phyloP scores from a whole-genome alignment of 2,113 vertebrate species.

The Nothocercus julius region DNA sequence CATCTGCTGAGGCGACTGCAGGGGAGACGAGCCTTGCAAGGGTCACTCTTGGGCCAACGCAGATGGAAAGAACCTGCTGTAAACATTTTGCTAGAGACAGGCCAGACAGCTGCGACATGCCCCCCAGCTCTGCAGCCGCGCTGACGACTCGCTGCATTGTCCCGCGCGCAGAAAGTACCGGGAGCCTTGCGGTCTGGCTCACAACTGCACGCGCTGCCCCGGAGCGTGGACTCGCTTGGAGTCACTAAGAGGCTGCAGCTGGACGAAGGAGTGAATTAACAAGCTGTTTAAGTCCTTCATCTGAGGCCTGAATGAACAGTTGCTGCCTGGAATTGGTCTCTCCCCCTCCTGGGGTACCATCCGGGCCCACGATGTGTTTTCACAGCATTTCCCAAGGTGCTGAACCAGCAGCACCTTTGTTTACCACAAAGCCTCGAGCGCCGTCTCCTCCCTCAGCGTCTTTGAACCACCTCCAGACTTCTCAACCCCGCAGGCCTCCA shows the following conservation, averaged over 20 bases:
- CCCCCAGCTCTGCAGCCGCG: background rate
- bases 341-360: background rate
- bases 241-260: background rate
- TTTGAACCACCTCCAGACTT: constrained; percentile 38
- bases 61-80: constrained; percentile 58
- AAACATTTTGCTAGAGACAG: background rate
- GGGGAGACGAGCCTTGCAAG: constrained; percentile 11
- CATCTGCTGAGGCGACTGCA: constrained; percentile 18
- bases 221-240: background rate
- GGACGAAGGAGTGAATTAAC: constrained; percentile 1
- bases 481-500: constrained; percentile 24
- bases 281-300: background rate
- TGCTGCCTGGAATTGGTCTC: background rate
- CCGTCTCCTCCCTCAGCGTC: background rate
- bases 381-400: background rate
- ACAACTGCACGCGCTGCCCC: rapidly evolving
- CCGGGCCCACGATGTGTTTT: background rate
- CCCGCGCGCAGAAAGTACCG: background rate
- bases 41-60: constrained; percentile 36
- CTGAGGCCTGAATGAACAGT: constrained; percentile 3
- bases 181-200: background rate
- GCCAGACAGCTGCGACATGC: constrained; percentile 34
- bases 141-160: background rate
- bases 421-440: background rate
- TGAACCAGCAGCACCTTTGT: constrained; percentile 24